Conservation (phyloP, 2,113 vertebrate genomes). For the Gymnorhina tibicen region DNA sequence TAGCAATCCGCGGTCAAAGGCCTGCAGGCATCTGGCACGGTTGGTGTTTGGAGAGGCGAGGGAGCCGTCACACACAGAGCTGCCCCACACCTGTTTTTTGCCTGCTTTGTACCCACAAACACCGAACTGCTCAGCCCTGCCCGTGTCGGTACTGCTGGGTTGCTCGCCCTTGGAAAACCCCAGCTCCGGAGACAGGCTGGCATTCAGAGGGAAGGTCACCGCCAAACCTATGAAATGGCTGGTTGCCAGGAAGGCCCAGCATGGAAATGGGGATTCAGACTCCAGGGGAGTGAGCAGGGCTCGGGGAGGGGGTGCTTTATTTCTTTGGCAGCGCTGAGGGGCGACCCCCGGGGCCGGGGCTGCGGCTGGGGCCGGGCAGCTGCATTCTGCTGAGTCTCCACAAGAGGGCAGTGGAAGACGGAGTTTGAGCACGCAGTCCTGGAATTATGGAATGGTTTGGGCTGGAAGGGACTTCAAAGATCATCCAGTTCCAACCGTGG, state of each 20-base stretch:
- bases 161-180: neutral
- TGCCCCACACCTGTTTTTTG: neutral
- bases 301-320: neutral
- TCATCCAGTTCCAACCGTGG: fast-evolving
- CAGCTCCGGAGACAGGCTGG: neutral
- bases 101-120: neutral
- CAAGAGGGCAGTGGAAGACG: constrained; percentile 49
- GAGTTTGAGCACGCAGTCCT: neutral
- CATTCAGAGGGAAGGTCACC: neutral
- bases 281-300: neutral
- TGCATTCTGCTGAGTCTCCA: constrained; percentile 7
- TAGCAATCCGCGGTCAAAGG: neutral
- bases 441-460: fast-evolving
- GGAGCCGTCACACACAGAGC: neutral
- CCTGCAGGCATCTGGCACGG: neutral
- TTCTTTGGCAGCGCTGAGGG: fast-evolving
- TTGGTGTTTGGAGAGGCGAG: neutral
- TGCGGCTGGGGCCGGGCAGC: neutral
- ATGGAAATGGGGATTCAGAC: too few species aligned
- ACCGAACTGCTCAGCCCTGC: neutral
- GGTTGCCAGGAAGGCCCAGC: neutral
- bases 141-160: fast-evolving
- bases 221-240: neutral
- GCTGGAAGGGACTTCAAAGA: too few species aligned
- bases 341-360: neutral